A percentile compares a stretch with the other conserved stretches of the same genome.
Evolutionary conservation across 2,113 vertebrate genomes (phyloP).

Genomic region (Odocoileus virginianus): DNA sequence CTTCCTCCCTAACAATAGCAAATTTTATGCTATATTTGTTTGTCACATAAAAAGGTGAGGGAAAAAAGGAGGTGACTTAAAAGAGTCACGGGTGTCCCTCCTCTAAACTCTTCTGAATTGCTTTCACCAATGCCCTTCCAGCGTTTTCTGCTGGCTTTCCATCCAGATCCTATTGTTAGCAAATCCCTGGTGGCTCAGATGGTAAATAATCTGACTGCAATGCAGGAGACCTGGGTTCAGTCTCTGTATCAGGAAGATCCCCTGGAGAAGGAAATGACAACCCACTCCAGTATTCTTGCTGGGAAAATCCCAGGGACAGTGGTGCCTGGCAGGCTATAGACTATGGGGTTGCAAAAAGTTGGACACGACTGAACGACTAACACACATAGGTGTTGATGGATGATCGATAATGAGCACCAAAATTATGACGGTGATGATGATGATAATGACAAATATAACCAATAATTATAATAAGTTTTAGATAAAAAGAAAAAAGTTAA

Average conservation of each 20-base stretch:
- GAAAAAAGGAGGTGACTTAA: not conserved
- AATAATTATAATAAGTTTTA: not conserved
- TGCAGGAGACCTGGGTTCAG: not conserved
- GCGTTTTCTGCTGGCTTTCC: not conserved
- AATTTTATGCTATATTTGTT: not conserved
- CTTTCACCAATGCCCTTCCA: not conserved
- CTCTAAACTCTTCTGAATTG: not conserved
- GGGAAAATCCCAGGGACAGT: not conserved
- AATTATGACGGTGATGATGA: not conserved
- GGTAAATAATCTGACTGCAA: not conserved
- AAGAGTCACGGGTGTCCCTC: not conserved
- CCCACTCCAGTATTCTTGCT: not conserved
- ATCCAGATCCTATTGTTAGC: not conserved
- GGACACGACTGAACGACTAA: accelerated
- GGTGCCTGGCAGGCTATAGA: not conserved
- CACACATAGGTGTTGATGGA: not conserved
- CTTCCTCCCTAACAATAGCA: not conserved
- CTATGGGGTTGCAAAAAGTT: not conserved
- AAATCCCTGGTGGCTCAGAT: not conserved
- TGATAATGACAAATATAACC: not conserved
- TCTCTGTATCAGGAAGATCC: not conserved
- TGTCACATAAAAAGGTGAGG: not conserved
- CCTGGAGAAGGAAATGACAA: not conserved
- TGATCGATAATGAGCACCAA: not conserved
- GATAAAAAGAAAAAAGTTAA: not conserved